Evolutionary conservation across 2,888 invertebrate species (phyloP), one percentile per base, ranked within the genome.

Genomic region (Andrena marginata): DNA sequence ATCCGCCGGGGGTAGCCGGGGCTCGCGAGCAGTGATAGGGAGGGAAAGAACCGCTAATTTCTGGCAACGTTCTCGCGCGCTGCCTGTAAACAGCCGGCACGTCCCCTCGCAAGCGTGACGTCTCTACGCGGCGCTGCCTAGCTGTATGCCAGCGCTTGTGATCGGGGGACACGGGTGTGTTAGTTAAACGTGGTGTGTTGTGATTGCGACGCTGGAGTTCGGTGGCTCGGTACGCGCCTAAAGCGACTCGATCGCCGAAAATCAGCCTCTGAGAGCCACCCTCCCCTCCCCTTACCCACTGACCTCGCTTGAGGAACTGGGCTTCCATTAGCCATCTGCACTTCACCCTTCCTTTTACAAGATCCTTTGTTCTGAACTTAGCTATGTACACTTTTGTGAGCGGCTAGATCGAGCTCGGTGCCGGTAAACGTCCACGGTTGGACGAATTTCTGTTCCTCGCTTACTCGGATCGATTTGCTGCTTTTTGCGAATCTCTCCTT

Each of bases 61-160:
- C 65, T 48, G 35, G 20, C 72, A 29, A 33, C 51, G n/a, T 60
- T 71, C 29, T 26, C 69, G 78, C 85, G 72, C 77, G 63, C 54
- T 67, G 67, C 71, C 85, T 65, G 85, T 85, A 86, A 88, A 88
- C 86, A 88, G 78, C 80, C 86, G 88, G 85, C 77, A 82, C 80
- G 88, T 87, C 87, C 86, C 87, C 86, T 87, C 83, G 87, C 85
- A 85, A 87, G 78, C 65, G 51, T 71, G 71, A 63, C 83, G 33
- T 65, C 65, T 74, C 69, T 60, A 33, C 68, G 80, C 48, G 78
- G 23, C 76, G 75, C 68, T 29, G 67, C 2, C 59, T 68, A 33
- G 67, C 59, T 56, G 29, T 60, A 67, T 80, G 76, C 51, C 62
- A 63, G 16, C 29, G n/a, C 23, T 26, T 29, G 63, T 68, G 77